These are phyloP conservation scores for Plecturocebus donacophilus DNA, from an alignment of 2,113 vertebrate genomes.

Conservation along the genomic window DNA sequence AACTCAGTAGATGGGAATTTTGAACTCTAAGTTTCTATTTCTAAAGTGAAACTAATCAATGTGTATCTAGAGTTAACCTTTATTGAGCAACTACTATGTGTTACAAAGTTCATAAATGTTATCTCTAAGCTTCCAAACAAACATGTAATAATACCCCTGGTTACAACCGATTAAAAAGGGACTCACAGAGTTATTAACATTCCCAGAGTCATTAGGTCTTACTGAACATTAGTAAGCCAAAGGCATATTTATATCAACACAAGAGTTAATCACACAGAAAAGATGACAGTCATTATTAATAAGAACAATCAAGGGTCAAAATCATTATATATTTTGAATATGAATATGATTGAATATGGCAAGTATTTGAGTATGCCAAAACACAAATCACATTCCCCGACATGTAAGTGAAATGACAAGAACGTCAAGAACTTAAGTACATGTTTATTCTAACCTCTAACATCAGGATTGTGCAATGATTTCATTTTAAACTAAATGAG, in stretches of 20 bases:
- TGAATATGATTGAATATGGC: background rate
- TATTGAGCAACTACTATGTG: background rate
- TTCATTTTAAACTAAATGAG: conserved; percentile 20
- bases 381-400: background rate
- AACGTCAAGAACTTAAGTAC: background rate
- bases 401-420: background rate
- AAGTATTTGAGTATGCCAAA: background rate
- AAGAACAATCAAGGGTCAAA: conserved; percentile 14
- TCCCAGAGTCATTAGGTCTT: conserved; percentile 5
- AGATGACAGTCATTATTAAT: background rate
- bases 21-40: background rate
- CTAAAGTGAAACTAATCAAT: background rate
- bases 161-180: background rate
- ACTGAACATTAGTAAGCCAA: background rate
- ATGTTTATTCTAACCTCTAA: background rate
- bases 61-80: background rate
- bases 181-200: background rate
- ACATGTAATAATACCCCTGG: background rate
- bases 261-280: conserved; percentile 27
- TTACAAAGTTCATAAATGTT: conserved; percentile 18
- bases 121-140: conserved; percentile 14
- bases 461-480: background rate
- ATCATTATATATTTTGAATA: background rate
- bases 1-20: background rate
- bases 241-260: background rate